These are phyloP conservation scores for Sardinella longiceps DNA, from an alignment of 2,797 vertebrate genomes.

Conservation along the genomic window DNA sequence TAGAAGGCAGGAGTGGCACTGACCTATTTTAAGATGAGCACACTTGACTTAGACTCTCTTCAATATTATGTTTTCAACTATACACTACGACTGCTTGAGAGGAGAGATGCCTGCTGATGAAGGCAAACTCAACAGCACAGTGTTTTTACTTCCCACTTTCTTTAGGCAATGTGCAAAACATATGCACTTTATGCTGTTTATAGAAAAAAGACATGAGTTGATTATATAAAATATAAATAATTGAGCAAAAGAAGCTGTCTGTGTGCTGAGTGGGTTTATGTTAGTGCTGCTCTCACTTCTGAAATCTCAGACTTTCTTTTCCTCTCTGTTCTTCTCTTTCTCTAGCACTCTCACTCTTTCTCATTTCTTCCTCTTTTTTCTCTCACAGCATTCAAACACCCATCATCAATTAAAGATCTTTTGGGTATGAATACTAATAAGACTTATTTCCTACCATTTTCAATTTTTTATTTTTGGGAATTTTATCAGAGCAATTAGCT, in stretches of 20 bases:
- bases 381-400: conserved; percentile 15
- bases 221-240: neutral
- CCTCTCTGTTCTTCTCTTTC: neutral
- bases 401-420: conserved; percentile 50
- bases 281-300: neutral
- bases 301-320: neutral
- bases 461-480: conserved; percentile 36
- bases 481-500: conserved; percentile 35
- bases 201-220: neutral
- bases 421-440: conserved; percentile 54
- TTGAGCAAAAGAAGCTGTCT: neutral
- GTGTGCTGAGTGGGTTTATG: neutral
- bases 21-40: neutral
- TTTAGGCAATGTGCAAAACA: neutral
- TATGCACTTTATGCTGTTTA: neutral
- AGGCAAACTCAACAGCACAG: neutral
- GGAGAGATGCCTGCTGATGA: neutral
- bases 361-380: neutral
- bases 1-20: neutral
- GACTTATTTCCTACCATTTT: conserved; percentile 53
- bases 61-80: neutral
- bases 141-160: neutral
- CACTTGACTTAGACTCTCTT: neutral
- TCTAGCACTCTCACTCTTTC: conserved; percentile 8
- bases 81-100: neutral